phyloP scores from a whole-genome alignment of 2,113 vertebrate genomes.

The Ellobius talpinus region DNA sequence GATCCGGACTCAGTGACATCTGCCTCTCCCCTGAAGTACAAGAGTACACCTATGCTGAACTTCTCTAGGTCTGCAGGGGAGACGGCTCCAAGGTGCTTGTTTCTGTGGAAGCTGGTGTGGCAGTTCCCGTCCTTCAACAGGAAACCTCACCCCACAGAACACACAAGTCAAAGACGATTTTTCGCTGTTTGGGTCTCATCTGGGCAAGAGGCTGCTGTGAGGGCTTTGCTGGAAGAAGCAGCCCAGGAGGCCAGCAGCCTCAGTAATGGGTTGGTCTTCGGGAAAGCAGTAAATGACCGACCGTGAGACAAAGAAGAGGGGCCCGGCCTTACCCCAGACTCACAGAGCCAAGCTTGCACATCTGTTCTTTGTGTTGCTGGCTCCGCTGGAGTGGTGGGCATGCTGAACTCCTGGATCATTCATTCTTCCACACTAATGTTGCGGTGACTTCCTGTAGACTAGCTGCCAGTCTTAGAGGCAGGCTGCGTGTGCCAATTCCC shows the following conservation, averaged over 20 bases:
- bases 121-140: background rate
- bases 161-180: background rate
- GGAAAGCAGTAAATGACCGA: background rate
- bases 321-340: background rate
- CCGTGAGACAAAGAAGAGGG: background rate
- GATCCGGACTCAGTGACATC: background rate
- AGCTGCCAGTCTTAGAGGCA: background rate
- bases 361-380: background rate
- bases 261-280: background rate
- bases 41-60: background rate
- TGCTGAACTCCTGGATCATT: background rate
- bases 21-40: background rate
- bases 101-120: background rate
- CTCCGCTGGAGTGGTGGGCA: no score
- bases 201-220: rapidly evolving
- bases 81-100: background rate
- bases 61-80: background rate
- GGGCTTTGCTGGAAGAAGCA: background rate
- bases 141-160: background rate
- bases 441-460: no score
- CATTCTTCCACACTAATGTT: rapidly evolving
- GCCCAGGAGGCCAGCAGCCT: no score
- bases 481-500: background rate
- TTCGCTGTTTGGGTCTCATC: background rate
- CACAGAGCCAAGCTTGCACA: background rate